Percentiles rank a stretch among this genome's conserved stretches.
Evolutionary conservation across 2,113 vertebrate genomes (phyloP).

Genomic region (Herpetotheres cachinnans): DNA sequence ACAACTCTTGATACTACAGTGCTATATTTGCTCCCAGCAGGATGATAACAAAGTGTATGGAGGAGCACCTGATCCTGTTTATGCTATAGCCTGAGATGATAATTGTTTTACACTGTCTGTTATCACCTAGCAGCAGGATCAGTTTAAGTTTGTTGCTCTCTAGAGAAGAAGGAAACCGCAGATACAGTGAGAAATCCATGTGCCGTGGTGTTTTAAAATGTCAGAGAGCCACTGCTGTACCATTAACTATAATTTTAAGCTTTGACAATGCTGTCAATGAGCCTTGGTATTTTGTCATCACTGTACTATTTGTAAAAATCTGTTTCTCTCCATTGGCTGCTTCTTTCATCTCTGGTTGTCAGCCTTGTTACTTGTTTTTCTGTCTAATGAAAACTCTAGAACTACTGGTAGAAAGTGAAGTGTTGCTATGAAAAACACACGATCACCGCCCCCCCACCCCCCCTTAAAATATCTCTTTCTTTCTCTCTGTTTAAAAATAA

Average conservation of each 20-base stretch:
- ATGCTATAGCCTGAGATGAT: not conserved
- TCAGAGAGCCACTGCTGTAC: conserved; percentile 31
- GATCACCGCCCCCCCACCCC: not conserved
- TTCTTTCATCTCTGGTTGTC: conserved; percentile 64
- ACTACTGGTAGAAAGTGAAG: conserved; percentile 53
- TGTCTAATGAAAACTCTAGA: conserved; percentile 70
- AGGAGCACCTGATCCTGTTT: not conserved
- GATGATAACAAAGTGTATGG: not conserved
- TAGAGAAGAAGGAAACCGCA: not conserved
- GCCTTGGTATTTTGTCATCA: conserved; percentile 41
- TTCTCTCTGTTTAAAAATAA: not conserved
- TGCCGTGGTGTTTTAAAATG: not conserved
- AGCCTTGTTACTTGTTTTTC: conserved; percentile 71
- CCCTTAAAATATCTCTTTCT: conserved; percentile 26
- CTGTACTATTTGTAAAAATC: conserved; percentile 50
- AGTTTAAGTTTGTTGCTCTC: conserved; percentile 25
- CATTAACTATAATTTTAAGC: conserved; percentile 66
- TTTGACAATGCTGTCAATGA: conserved; percentile 60
- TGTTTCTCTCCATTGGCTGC: conserved; percentile 19
- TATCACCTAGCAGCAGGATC: conserved; percentile 3
- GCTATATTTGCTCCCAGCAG: conserved; percentile 41
- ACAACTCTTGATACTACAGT: conserved; percentile 1
- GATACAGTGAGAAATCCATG: conserved; percentile 16
- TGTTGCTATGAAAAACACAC: conserved; percentile 60
- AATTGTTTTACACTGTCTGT: conserved; percentile 2